These are phyloP conservation scores for Acanthosepion esculentum DNA, from an alignment of 2,888 invertebrate genomes.

Conservation along the genomic window DNA sequence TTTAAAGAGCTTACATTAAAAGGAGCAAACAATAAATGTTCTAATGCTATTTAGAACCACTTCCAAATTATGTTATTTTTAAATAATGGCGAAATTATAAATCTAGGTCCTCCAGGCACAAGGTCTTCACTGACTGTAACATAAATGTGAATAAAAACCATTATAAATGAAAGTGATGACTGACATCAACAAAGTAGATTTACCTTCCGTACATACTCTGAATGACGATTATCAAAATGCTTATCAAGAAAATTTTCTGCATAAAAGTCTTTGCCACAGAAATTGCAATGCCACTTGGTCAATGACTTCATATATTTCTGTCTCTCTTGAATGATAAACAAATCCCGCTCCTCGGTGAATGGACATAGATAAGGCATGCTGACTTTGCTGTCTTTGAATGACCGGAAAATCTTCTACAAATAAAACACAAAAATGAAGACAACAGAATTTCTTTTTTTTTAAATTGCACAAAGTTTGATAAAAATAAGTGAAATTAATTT, in stretches of 20 bases:
- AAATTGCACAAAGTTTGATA: too few species aligned
- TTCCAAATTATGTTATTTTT: neutral
- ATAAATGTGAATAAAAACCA: neutral
- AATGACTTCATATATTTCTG: slow-evolving; percentile 66
- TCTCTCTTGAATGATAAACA: slow-evolving; percentile 64
- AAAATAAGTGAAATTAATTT: too few species aligned
- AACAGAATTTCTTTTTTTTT: too few species aligned
- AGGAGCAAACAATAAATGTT: neutral
- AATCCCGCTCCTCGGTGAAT: slow-evolving; percentile 62
- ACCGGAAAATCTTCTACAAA: slow-evolving; percentile 61
- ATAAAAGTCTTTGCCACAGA: slow-evolving; percentile 71
- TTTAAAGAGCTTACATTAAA: neutral
- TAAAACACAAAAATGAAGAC: neutral
- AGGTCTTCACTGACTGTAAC: neutral
- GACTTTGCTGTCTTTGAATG: slow-evolving; percentile 53
- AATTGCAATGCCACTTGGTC: slow-evolving; percentile 69
- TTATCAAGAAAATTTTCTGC: slow-evolving; percentile 68
- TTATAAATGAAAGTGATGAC: neutral
- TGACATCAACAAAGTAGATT: neutral
- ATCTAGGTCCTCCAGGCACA: neutral
- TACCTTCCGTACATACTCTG: slow-evolving; percentile 62
- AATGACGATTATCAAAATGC: slow-evolving; percentile 70
- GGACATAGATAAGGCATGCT: slow-evolving; percentile 62
- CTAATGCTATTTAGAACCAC: neutral
- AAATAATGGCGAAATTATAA: neutral